Evolutionary conservation across 2,797 vertebrate genomes (phyloP).

Genomic region (Neopelma chrysocephalum): DNA sequence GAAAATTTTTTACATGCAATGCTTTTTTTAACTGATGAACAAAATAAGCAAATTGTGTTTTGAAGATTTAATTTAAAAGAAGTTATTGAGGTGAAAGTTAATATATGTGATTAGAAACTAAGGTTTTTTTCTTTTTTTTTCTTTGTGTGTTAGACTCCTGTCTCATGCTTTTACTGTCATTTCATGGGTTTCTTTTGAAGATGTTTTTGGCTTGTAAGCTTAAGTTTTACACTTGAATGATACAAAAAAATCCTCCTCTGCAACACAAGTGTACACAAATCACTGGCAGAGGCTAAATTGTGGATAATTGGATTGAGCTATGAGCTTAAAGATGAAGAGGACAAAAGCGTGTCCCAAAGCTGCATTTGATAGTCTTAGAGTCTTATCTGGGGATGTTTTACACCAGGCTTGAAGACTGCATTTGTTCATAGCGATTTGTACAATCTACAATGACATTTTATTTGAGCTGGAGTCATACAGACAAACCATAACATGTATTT

Average conservation of each 20-base stretch:
- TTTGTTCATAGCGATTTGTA: conserved; percentile 76
- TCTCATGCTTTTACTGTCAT: conserved; percentile 42
- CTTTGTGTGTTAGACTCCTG: not conserved
- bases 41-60: not conserved
- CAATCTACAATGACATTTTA: conserved; percentile 75
- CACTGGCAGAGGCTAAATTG: conserved; percentile 70
- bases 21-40: not conserved
- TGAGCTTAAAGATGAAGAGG: conserved; percentile 79
- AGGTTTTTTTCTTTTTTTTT: not conserved
- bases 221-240: conserved; percentile 58
- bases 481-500: conserved; percentile 67
- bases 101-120: not conserved
- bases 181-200: conserved; percentile 70
- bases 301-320: conserved; percentile 78
- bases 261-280: conserved; percentile 71
- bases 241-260: conserved; percentile 61
- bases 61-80: not conserved
- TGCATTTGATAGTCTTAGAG: conserved; percentile 71
- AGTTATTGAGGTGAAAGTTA: not conserved
- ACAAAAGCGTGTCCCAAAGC: conserved; percentile 74
- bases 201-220: conserved; percentile 73
- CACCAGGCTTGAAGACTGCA: conserved; percentile 69
- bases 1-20: not conserved
- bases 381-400: conserved; percentile 78
- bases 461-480: conserved; percentile 69